phyloP scores from a whole-genome alignment of 2,797 vertebrate genomes.

The Ceryle rudis region DNA sequence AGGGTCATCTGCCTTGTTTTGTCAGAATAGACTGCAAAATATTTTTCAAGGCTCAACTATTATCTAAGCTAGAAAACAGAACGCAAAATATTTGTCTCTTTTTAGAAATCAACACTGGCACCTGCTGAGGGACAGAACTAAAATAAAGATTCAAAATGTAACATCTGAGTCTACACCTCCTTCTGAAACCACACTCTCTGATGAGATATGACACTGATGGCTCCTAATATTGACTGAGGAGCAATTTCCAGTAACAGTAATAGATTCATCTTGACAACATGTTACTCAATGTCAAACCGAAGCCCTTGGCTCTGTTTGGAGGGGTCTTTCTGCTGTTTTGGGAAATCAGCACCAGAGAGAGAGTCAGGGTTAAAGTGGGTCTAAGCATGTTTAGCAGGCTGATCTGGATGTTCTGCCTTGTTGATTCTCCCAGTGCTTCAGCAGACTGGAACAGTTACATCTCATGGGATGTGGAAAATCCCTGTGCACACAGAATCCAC shows the following conservation, averaged over 20 bases:
- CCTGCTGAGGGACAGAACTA: background rate
- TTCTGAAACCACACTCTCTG: background rate
- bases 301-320: background rate
- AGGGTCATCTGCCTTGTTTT: background rate
- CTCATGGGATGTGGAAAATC: background rate
- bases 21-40: background rate
- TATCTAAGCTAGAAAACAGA: background rate
- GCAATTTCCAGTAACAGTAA: background rate
- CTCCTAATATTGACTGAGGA: conserved; percentile 10
- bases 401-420: background rate
- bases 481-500: background rate
- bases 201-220: background rate
- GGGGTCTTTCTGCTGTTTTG: background rate
- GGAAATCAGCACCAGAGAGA: background rate
- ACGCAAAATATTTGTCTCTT: background rate
- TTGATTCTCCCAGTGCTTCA: background rate
- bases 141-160: background rate
- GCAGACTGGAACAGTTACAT: background rate
- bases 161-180: background rate
- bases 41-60: background rate
- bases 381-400: background rate
- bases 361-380: background rate
- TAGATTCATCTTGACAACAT: conserved; percentile 26
- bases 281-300: conserved; percentile 22
- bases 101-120: background rate